Evolutionary conservation across 2,888 invertebrate genomes (phyloP), one percentile per base, ranked within the genome.

Genomic region (Hirtodrosophila histrioides): DNA sequence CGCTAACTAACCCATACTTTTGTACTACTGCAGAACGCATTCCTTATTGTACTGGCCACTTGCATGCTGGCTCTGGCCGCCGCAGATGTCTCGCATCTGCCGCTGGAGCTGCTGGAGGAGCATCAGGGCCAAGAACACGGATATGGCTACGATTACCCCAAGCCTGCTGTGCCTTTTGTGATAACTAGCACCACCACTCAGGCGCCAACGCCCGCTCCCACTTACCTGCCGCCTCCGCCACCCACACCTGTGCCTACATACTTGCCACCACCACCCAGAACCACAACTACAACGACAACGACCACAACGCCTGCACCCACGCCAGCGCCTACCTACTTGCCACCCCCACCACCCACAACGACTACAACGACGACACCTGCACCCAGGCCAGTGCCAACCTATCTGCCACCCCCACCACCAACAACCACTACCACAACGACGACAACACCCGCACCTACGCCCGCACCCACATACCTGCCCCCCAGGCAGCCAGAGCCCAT

Each of bases 61-160:
- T 77, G 86, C 48, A 50, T 69, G 40, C 12, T 84, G 50, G 82
- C 78, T 1, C 23, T 81, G 33, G 77, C 61, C n/a, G 63, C 75
- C 11, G 86, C 84, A 3, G 89, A 89, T 75, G 89, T 89, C 8
- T 89, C 89, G 5, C 90, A 89, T 35, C 54, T 89, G 53, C 77
- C 83, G 9, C 56, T 69, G 60, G 71, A 75, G 29, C 39, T 43
- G 43, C 54, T 76, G 27, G 72, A 58, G 40, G 43, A 27, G n/a
- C 54, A 58, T 12, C 41, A 41, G 27, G 40, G 7, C 3, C 11
- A 39, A 10, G 71, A 74, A 3, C 84, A 84, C 27, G 82, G 82
- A 10, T 69, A 89, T 54, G 90, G 90, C 29, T 89, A 90, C 41
- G 78, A 78, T 9, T 90, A 89, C 55, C 82, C 77, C 36, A 68